phyloP scores from a whole-genome alignment of 2,797 vertebrate species.

The Phataginus tricuspis region DNA sequence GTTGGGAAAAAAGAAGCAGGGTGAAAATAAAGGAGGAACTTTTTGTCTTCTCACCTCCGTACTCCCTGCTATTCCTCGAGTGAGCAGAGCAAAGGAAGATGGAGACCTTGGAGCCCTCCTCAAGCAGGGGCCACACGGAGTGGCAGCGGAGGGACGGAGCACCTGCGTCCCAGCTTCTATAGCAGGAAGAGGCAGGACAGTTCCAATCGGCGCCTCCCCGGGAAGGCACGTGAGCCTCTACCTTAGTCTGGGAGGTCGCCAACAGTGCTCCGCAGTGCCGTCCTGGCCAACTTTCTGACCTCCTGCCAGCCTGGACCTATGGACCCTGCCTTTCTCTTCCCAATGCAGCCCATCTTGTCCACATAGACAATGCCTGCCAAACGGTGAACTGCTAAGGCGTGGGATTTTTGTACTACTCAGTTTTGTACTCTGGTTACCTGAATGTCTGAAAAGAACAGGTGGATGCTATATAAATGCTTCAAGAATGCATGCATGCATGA shows the following conservation, averaged over 20 bases:
- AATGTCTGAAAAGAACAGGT: background rate
- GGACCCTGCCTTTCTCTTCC: background rate
- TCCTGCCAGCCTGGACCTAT: background rate
- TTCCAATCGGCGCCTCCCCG: accelerated
- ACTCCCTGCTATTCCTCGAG: background rate
- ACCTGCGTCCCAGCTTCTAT: background rate
- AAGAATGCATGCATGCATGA: background rate
- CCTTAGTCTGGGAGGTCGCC: background rate
- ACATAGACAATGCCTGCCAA: background rate
- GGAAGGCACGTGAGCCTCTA: background rate
- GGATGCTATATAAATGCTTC: background rate
- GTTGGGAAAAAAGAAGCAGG: background rate
- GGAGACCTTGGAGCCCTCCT: background rate
- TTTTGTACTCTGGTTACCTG: background rate
- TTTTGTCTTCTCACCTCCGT: background rate
- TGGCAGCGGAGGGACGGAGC: background rate
- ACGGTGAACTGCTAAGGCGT: background rate
- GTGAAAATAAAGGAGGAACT: background rate
- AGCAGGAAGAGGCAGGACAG: background rate
- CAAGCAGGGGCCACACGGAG: background rate
- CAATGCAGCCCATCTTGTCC: background rate
- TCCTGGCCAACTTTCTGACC: background rate
- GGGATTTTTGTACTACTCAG: background rate
- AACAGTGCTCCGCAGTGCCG: background rate
- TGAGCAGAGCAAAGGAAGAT: background rate